Base-by-base conservation (phyloP, 2,113 vertebrate genomes). In the Mixornis gularis region DNA sequence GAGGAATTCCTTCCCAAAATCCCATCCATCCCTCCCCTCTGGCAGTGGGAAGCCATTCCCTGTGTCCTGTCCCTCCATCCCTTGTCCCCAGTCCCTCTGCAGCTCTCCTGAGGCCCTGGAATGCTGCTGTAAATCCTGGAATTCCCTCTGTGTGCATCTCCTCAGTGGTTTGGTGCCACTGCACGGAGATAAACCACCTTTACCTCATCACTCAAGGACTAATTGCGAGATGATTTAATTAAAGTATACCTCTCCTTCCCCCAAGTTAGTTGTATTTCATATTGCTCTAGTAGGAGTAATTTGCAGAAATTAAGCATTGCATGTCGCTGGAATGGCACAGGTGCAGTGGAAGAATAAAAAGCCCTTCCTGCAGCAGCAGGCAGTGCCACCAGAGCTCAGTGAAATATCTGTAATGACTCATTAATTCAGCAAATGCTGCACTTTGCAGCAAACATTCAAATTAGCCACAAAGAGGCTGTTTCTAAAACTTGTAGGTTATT, bases 181-280 rank as follows among this genome's bases (percentile, higher is more conserved):
- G 34, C 93, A 60, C 52, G 7, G 86, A 97, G 90, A 96, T 88
- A 95, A 96, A 95, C 58, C 94, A 95, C 96, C 95, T 95, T 93
- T 92, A 94, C 77, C 96, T 97, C 97, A 97, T 98, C 97, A 97
- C 95, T 98, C 97, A 98, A 97, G 94, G 95, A 96, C 96, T 98
- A 98, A 98, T 97, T 98, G 97, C 74, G 17, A 97, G 94, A 96
- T 97, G 96, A 97, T 96, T 98, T 98, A 98, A 98, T 98, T 97
- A 98, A 98, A 96, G 96, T 34, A 97, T 85, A 97, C 93, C 96
- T 92, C 94, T 95, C 95, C 96, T 97, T 95, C 95, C 96, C 97
- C 93, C 96, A 94, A 97, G 97, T 97, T 97, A 97, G 96, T 79
- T 97, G 97, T 97, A 97, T 97, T 97, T 97, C 97, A 97, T 98